Base-by-base conservation (phyloP, 2,888 invertebrate species). In the Psylliodes chrysocephalus region DNA sequence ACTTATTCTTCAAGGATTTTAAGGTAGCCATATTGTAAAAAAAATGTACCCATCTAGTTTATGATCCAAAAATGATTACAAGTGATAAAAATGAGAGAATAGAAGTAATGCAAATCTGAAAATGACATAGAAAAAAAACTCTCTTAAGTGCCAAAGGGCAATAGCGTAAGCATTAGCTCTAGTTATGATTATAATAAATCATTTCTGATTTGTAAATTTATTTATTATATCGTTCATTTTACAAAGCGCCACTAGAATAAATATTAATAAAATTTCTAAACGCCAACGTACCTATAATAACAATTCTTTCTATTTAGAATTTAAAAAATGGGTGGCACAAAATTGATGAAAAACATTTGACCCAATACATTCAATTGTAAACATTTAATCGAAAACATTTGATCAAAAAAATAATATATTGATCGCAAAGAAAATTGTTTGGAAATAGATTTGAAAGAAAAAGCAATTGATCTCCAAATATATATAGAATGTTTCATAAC, bases 131-230 rank as follows among this genome's bases (percentile, higher is more conserved):
- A 56, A 64, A 68, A 54, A 56, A 64, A 66, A 47, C 63, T 55
- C 59, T 53, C 56, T 67, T 62, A 65, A 71, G 78, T 79, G 78
- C 78, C 78, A 78, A 78, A 69, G 71, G 78, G 77, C 76, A 77
- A 74, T 75, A 74, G 77, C 77, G 75, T 76, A 74, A 74, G 71
- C 76, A 64, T 75, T 73, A 76, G 74, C 71, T 72, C 71, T 75
- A 77, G 73, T 49, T 49, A 54, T 19, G 35, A 49, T 54, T 54
- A 42, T 33, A n/a, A 28, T 40, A 60, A 28, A 40, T 40, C 14
- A 33, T 44, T 44, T 55, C 44, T 55, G 42, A 42, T 42, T 42
- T 42, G n/a, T 42, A 42, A 8, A 15, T 42, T 42, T 6, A 18
- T 18, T 42, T 18, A 18, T 18, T 30, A 12, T 49, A 4, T 49